A percentile compares a stretch with the other conserved stretches of the same genome.
These are phyloP conservation scores for Anguilla japonica DNA, from an alignment of 2,113 vertebrate genomes.

Conservation along the genomic window DNA sequence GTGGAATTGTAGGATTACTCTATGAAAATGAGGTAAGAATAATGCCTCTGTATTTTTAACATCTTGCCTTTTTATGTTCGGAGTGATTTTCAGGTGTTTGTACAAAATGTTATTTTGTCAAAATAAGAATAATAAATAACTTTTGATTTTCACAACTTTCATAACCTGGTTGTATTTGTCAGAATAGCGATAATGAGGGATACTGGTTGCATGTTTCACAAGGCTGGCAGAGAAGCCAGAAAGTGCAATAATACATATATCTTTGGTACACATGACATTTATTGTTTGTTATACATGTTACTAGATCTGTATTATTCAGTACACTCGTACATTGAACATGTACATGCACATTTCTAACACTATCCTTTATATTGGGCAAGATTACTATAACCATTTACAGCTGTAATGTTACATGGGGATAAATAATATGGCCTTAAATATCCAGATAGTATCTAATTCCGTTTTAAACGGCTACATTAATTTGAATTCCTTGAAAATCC, in stretches of 20 bases:
- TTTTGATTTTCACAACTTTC: slow-evolving; percentile 53
- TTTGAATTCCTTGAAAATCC: too few species aligned
- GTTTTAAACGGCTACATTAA: too few species aligned
- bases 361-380: too few species aligned
- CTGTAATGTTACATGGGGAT: too few species aligned
- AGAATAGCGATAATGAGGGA: background rate
- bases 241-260: background rate
- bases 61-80: slow-evolving; percentile 44
- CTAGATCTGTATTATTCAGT: background rate
- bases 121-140: slow-evolving; percentile 50
- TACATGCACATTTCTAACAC: background rate
- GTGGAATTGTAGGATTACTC: background rate
- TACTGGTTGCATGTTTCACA: background rate
- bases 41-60: slow-evolving; percentile 37
- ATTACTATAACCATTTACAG: too few species aligned
- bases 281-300: too few species aligned
- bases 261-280: too few species aligned
- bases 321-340: background rate
- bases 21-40: background rate
- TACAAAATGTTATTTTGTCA: slow-evolving; percentile 68
- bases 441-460: too few species aligned
- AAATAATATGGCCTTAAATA: too few species aligned
- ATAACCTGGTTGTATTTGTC: background rate
- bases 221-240: background rate
- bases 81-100: slow-evolving; percentile 55